These are phyloP conservation scores for Orchesella cincta DNA, from an alignment of 1,140 invertebrate species.

Conservation along the genomic window DNA sequence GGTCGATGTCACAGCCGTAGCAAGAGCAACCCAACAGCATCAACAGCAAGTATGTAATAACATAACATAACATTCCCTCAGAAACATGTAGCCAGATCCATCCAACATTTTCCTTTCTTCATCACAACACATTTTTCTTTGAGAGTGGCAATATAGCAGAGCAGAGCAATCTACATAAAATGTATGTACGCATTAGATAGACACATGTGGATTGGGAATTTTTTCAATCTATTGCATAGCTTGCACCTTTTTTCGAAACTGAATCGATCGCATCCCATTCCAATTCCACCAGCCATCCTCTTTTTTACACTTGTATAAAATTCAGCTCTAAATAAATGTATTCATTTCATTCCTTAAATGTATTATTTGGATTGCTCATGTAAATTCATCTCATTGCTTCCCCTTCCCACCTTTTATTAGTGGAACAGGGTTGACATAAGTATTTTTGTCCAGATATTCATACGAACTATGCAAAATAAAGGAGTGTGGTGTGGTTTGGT, in stretches of 20 bases:
- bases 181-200: slow-evolving; percentile 5
- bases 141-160: not conserved
- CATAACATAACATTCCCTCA: slow-evolving; percentile 4
- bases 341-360: not conserved
- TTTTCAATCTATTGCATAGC: not conserved
- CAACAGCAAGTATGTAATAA: not conserved
- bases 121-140: not conserved
- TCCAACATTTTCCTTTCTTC: not conserved
- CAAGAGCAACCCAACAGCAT: not conserved
- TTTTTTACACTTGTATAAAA: no score
- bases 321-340: no score
- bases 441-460: no score
- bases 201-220: slow-evolving; percentile 24
- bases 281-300: no score
- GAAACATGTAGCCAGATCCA: slow-evolving; percentile 10
- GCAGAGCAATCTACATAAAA: slow-evolving; percentile 22
- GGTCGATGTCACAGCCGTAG: slow-evolving; percentile 45
- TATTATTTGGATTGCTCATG: not conserved
- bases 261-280: no score
- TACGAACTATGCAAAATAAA: no score
- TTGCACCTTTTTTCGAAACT: not conserved
- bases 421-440: no score
- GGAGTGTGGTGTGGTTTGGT: no score
- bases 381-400: not conserved
- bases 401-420: no score